Percentiles rank a stretch among this genome's conserved stretches.
These are phyloP conservation scores for Gouania willdenowi DNA, from an alignment of 2,797 vertebrate species.

Conservation along the genomic window DNA sequence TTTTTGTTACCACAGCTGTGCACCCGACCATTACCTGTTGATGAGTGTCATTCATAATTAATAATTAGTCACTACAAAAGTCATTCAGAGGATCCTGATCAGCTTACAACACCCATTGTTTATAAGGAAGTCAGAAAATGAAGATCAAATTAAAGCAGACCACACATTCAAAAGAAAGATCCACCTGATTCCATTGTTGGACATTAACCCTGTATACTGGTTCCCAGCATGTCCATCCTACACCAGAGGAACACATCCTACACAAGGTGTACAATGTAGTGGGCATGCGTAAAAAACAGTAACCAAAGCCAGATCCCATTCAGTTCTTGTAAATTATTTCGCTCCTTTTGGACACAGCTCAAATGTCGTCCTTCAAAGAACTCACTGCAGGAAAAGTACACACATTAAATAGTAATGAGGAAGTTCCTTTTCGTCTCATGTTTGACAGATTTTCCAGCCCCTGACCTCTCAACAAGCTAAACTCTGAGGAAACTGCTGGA, in stretches of 20 bases:
- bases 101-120: too few relatives aligned
- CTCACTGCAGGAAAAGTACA: slow-evolving; percentile 45
- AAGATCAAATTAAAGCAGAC: background rate
- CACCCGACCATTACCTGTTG: slow-evolving; percentile 43
- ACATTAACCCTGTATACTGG: slow-evolving; percentile 25
- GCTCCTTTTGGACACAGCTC: slow-evolving; percentile 51
- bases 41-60: slow-evolving; percentile 52
- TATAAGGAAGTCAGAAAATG: too few relatives aligned
- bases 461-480: slow-evolving; percentile 57
- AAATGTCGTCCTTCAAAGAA: slow-evolving; percentile 59
- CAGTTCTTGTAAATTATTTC: slow-evolving; percentile 62
- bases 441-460: slow-evolving; percentile 76
- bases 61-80: slow-evolving; percentile 44
- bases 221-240: slow-evolving; percentile 14
- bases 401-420: slow-evolving; percentile 66
- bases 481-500: slow-evolving; percentile 23
- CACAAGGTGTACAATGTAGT: slow-evolving; percentile 10
- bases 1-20: slow-evolving; percentile 13
- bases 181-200: background rate
- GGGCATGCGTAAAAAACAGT: slow-evolving; percentile 47
- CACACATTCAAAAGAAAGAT: background rate
- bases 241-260: slow-evolving; percentile 30
- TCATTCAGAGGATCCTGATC: slow-evolving; percentile 40
- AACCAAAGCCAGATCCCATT: slow-evolving; percentile 58
- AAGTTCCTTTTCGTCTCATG: slow-evolving; percentile 61